Evolutionary conservation across 2,113 vertebrate genomes (phyloP).

Genomic region (Forbesichthys papilliferus): DNA sequence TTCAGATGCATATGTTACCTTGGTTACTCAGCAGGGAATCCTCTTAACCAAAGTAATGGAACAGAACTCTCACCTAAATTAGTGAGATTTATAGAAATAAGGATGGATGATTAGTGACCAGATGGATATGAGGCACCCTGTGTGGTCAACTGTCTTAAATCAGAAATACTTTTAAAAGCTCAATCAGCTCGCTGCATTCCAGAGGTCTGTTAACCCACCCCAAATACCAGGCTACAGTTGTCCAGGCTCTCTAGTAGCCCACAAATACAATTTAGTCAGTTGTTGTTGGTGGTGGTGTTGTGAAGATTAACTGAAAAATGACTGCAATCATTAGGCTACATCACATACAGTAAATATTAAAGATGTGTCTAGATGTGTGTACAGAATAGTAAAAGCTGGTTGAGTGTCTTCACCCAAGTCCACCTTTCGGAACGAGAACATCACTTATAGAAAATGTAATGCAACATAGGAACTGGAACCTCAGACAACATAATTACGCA

Average conservation of each 20-base stretch:
- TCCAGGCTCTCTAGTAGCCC: conserved; percentile 38
- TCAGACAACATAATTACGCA: background rate
- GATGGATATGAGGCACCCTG: too few species aligned
- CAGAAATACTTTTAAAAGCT: conserved; percentile 16
- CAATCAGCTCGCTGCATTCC: conserved; percentile 39
- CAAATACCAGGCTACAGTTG: conserved; percentile 43
- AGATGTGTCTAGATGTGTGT: too few species aligned
- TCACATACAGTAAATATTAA: too few species aligned
- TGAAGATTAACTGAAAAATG: too few species aligned
- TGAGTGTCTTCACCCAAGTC: background rate
- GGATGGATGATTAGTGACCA: too few species aligned
- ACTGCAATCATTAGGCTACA: too few species aligned
- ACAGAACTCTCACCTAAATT: too few species aligned
- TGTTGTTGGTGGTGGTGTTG: conserved; percentile 12
- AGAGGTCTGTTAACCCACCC: conserved; percentile 28
- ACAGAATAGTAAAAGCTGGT: background rate
- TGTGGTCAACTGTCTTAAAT: background rate
- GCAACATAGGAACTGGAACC: background rate
- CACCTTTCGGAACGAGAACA: background rate
- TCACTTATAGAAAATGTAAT: background rate
- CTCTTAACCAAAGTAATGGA: too few species aligned
- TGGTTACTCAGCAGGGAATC: too few species aligned
- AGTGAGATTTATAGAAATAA: too few species aligned
- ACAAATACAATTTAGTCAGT: conserved; percentile 28
- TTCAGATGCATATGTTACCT: too few species aligned